phyloP scores from a whole-genome alignment of 2,888 invertebrate species.

The Cactoblastis cactorum region DNA sequence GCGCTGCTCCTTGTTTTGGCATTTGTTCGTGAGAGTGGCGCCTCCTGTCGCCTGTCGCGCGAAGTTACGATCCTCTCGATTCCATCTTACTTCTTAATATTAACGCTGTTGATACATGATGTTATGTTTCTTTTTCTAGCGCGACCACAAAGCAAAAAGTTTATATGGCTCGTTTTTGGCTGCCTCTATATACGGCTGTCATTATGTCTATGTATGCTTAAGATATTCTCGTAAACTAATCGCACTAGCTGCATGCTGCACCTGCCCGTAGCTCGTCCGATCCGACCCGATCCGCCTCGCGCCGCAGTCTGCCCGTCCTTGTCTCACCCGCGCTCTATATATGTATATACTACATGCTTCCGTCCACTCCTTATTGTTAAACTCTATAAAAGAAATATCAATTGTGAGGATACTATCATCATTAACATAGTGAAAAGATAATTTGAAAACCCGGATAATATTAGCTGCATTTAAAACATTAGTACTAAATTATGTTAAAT shows the following conservation, averaged over 20 bases:
- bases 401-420: no score
- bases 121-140: slow-evolving; percentile 73
- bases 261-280: slow-evolving; percentile 59
- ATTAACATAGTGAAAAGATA: no score
- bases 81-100: slow-evolving; percentile 26
- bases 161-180: slow-evolving; percentile 78
- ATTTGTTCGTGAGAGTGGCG: slow-evolving; percentile 13
- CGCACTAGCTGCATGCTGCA: slow-evolving; percentile 66
- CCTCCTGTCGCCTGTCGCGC: slow-evolving; percentile 17
- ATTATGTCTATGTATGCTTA: slow-evolving; percentile 78
- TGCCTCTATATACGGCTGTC: slow-evolving; percentile 77
- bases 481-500: no score
- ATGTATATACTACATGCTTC: no score
- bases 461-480: no score
- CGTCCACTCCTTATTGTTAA: neutral
- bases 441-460: no score
- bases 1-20: slow-evolving; percentile 16
- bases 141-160: slow-evolving; percentile 75
- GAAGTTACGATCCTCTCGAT: slow-evolving; percentile 16
- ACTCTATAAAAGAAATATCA: neutral
- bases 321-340: neutral
- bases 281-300: no score
- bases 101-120: slow-evolving; percentile 60
- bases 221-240: slow-evolving; percentile 57
- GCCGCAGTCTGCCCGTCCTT: neutral